Evolutionary conservation across 2,888 invertebrate species (phyloP).

Genomic region (Dascillus cervinus): DNA sequence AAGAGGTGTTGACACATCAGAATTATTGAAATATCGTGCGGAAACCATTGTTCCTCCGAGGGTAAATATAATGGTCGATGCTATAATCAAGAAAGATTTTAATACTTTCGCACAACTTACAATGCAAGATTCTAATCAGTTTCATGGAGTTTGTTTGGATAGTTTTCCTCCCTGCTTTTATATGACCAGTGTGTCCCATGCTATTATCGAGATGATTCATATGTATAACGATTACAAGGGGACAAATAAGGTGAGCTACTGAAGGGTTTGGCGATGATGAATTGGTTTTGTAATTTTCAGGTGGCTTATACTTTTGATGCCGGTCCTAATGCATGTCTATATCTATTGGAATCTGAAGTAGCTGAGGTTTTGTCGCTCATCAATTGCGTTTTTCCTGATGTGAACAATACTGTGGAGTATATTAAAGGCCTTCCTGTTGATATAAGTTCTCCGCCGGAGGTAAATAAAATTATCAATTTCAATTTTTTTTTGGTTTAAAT

Average conservation of each 20-base stretch:
- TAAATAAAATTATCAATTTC: too few relatives aligned
- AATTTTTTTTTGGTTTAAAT: too few relatives aligned
- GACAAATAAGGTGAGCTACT: constrained; percentile 51
- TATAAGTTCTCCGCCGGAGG: too few relatives aligned
- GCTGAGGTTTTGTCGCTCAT: constrained; percentile 60
- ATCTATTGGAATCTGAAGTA: constrained; percentile 69
- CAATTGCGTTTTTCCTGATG: constrained; percentile 63
- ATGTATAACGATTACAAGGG: constrained; percentile 66
- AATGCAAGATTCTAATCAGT: constrained; percentile 96
- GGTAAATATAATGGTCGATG: constrained; percentile 49
- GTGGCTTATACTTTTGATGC: constrained; percentile 98
- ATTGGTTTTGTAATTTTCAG: constrained; percentile 33
- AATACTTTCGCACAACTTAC: constrained; percentile 81
- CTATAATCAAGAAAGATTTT: constrained; percentile 67
- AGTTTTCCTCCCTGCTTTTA: constrained; percentile 92
- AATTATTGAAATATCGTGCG: constrained; percentile 68
- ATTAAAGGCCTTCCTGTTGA: constrained; percentile 49
- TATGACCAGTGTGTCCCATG: constrained; percentile 81
- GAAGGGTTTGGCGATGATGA: too few relatives aligned
- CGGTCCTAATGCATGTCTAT: constrained; percentile 93
- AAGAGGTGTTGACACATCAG: constrained; percentile 69
- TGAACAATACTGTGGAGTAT: constrained; percentile 43
- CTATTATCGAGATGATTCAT: constrained; percentile 74
- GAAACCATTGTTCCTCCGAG: constrained; percentile 65
- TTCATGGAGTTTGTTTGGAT: constrained; percentile 90